Conservation (phyloP, 2,113 vertebrate genomes). For the Galbula dea region DNA sequence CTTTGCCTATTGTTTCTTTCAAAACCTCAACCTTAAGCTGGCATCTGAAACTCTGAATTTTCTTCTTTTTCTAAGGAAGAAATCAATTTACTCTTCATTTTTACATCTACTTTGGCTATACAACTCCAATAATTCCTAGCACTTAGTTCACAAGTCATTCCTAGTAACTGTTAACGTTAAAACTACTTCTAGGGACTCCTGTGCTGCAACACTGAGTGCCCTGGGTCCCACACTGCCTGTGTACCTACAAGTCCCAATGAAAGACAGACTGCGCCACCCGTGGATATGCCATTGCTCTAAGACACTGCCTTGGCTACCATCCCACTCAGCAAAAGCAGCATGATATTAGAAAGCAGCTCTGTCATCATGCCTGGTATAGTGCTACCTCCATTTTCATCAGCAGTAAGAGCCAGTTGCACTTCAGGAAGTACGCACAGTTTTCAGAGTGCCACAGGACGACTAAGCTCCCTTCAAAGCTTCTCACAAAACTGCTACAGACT, state of each 20-base stretch:
- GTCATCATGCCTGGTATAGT: not conserved
- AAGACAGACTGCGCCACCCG: not conserved
- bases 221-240: not conserved
- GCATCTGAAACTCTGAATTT: not conserved
- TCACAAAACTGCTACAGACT: not conserved
- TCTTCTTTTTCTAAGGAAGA: not conserved
- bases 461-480: not conserved
- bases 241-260: not conserved
- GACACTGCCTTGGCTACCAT: not conserved
- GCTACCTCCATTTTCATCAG: conserved; percentile 27
- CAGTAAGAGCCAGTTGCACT: not conserved
- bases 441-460: not conserved
- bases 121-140: not conserved
- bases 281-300: not conserved
- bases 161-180: not conserved
- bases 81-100: not conserved
- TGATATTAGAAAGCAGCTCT: not conserved
- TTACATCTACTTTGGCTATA: not conserved
- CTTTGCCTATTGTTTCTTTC: not conserved
- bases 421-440: not conserved
- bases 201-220: not conserved
- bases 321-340: not conserved
- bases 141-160: not conserved
- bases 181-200: not conserved
- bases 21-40: not conserved